A percentile compares a stretch with the other conserved stretches of the same genome.
Evolutionary conservation across 1,140 invertebrate species (phyloP).

Genomic region (Trachymyrmex septentrionalis): DNA sequence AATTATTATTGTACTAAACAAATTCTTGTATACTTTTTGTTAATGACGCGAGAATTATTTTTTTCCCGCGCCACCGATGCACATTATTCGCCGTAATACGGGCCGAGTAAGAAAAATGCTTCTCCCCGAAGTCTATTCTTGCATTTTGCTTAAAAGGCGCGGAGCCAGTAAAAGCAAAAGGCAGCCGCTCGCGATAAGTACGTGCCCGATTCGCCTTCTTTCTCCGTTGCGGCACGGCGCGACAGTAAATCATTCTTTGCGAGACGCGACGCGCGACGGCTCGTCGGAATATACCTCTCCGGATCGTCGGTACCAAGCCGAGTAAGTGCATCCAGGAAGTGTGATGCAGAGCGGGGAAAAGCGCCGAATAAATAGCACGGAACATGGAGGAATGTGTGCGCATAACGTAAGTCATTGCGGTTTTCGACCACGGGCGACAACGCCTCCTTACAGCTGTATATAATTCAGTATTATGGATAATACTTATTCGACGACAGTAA

Average conservation of each 20-base stretch:
- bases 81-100: conserved; percentile 14
- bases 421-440: not conserved
- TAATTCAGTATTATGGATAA: conserved; percentile 2
- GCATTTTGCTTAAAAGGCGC: conserved; percentile 32
- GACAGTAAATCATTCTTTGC: conserved; percentile 46
- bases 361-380: not conserved
- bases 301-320: not conserved
- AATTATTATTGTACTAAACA: not conserved
- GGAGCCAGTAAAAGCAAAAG: conserved; percentile 43
- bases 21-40: not conserved
- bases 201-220: conserved; percentile 24
- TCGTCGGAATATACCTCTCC: not conserved
- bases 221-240: not conserved
- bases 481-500: not conserved
- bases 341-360: not conserved
- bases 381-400: too few species aligned
- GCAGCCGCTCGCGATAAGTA: conserved; percentile 35
- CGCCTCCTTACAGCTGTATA: conserved; percentile 14
- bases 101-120: conserved; percentile 6
- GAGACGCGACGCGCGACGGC: conserved; percentile 5
- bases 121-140: conserved; percentile 42
- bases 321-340: conserved; percentile 31
- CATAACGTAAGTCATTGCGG: not conserved
- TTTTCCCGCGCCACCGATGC: not conserved
- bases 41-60: not conserved